Conservation (phyloP, 2,888 invertebrate species). For the Steinernema scapterisci region DNA sequence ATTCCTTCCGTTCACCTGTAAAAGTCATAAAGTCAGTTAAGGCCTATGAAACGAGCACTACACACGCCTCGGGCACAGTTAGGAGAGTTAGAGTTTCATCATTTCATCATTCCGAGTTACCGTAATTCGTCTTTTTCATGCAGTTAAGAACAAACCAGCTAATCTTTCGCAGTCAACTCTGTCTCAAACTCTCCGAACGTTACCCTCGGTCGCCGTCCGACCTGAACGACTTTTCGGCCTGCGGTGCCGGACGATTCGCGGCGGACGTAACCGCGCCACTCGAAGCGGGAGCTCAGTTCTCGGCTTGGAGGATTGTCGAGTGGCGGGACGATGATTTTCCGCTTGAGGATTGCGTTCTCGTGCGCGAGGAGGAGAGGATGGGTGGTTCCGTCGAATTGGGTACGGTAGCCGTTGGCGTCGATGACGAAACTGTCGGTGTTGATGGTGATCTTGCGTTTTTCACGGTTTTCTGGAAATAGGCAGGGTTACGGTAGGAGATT, state of each 20-base stretch:
- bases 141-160: neutral
- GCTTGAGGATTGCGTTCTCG: conserved; percentile 35
- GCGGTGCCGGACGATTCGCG: conserved; percentile 74
- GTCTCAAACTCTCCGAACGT: conserved; percentile 33
- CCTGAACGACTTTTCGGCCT: conserved; percentile 35
- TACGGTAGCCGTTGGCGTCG: conserved; percentile 29
- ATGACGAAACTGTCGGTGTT: conserved; percentile 14
- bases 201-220: conserved; percentile 37
- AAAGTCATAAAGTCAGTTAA: neutral
- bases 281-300: conserved; percentile 87
- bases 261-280: conserved; percentile 90
- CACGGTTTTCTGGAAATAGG: neutral
- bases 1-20: conserved; percentile 38
- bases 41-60: neutral
- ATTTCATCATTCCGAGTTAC: conserved; percentile 67
- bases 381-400: conserved; percentile 34
- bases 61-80: conserved; percentile 28
- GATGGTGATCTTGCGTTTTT: conserved; percentile 2
- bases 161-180: no score
- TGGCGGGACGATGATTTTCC: conserved; percentile 37
- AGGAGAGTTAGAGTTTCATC: conserved; percentile 12
- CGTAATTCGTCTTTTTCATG: conserved; percentile 44
- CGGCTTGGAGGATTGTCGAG: conserved; percentile 72
- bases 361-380: conserved; percentile 36
- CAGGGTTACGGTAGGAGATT: neutral